These are phyloP conservation scores for Drosophila yooni DNA, from an alignment of 2,888 invertebrate genomes.

Conservation along the genomic window DNA sequence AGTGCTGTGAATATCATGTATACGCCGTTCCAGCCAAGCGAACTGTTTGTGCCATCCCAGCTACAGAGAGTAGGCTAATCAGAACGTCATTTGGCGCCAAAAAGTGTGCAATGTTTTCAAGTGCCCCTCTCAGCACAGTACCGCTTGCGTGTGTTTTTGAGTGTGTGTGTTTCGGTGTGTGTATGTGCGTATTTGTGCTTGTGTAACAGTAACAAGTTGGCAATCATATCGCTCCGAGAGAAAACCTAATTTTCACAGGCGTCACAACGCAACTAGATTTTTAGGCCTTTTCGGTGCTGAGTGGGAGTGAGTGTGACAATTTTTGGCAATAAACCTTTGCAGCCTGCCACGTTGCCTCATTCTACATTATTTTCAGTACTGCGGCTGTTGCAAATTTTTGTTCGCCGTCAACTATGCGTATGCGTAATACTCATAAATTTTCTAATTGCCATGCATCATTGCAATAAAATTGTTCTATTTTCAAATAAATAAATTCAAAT, in stretches of 20 bases:
- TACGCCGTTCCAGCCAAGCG: conserved; percentile 37
- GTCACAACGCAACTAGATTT: conserved; percentile 20
- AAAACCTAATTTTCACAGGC: conserved; percentile 37
- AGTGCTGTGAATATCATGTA: conserved; percentile 57
- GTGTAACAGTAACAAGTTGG: conserved; percentile 69
- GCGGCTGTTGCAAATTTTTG: background rate
- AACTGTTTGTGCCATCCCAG: conserved; percentile 30
- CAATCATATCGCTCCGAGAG: conserved; percentile 38
- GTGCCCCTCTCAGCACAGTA: conserved; percentile 17
- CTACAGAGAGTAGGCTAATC: conserved; percentile 35
- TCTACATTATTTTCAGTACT: background rate
- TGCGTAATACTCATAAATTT: background rate
- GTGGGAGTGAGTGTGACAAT: conserved; percentile 1
- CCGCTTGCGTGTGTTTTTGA: background rate
- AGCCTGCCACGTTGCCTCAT: background rate
- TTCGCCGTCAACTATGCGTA: background rate
- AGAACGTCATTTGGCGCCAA: conserved; percentile 70
- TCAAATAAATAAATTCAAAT: background rate
- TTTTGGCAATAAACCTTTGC: conserved; percentile 7
- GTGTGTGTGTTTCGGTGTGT: conserved; percentile 17
- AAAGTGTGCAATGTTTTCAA: conserved; percentile 42
- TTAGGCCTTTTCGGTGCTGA: conserved; percentile 9
- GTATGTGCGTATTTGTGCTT: conserved; percentile 22
- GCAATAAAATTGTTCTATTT: background rate
- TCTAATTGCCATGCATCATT: background rate